These are phyloP conservation scores for Ophioderma brevispina DNA, from an alignment of 35 echinoderm and acorn worm species.

Conservation along the genomic window DNA sequence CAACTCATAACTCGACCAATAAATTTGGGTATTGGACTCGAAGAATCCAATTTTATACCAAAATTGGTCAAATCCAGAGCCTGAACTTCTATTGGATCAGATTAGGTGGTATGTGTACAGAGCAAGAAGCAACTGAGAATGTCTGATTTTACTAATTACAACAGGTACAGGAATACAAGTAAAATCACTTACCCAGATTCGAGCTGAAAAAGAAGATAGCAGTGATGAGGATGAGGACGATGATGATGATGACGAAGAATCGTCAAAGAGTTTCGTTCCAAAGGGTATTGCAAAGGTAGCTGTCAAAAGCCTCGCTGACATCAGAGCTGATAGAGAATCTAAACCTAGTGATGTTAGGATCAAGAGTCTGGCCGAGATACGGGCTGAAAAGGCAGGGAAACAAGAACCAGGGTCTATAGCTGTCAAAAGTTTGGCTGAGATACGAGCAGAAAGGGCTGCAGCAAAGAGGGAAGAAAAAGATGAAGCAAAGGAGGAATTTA, in stretches of 20 bases:
- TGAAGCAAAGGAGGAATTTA: not conserved
- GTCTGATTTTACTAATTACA: no score
- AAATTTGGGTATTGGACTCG: no score
- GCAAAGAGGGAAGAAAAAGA: not conserved
- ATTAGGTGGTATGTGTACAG: no score
- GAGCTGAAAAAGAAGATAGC: not conserved
- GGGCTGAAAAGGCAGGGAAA: not conserved
- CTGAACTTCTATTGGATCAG: no score
- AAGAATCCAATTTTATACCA: no score
- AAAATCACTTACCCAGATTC: not conserved
- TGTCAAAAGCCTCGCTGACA: not conserved
- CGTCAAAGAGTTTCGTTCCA: not conserved
- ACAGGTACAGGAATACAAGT: not conserved
- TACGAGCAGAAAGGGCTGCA: not conserved
- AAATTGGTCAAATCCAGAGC: no score
- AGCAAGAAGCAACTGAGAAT: no score
- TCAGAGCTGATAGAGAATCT: not conserved
- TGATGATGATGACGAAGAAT: not conserved
- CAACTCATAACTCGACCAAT: no score
- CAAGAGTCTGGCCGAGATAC: not conserved
- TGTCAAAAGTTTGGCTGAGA: not conserved
- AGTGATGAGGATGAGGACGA: no score
- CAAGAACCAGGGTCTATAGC: not conserved
- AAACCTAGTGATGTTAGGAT: not conserved
- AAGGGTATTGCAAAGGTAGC: not conserved